phyloP scores from a whole-genome alignment of 1,140 invertebrate genomes.

The Ceratoteleas bidentatus region DNA sequence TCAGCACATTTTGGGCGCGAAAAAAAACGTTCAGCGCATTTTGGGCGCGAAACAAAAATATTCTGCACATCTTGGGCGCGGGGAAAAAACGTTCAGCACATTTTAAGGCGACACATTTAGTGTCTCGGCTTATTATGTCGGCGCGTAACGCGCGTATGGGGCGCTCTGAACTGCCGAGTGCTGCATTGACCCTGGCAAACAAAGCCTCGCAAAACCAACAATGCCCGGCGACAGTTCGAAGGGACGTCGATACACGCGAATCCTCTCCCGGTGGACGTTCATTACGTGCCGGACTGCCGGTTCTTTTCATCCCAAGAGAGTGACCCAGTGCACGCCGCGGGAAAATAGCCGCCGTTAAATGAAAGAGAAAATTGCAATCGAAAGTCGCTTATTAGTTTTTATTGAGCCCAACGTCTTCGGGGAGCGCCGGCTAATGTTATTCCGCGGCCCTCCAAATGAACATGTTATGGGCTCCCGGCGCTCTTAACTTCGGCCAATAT shows the following conservation, averaged over 20 bases:
- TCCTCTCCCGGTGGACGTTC: slow-evolving; percentile 29
- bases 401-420: slow-evolving; percentile 40
- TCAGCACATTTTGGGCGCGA: no score
- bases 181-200: slow-evolving; percentile 70
- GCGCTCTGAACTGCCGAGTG: slow-evolving; percentile 9
- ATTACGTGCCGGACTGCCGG: slow-evolving; percentile 43
- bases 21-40: no score
- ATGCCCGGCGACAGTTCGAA: slow-evolving; percentile 56
- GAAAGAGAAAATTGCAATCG: slow-evolving; percentile 65
- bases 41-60: neutral
- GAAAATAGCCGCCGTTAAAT: slow-evolving; percentile 59
- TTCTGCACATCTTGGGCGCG: neutral
- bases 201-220: slow-evolving; percentile 74
- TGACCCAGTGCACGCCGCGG: slow-evolving; percentile 42
- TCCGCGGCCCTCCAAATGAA: slow-evolving; percentile 45
- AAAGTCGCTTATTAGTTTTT: slow-evolving; percentile 66
- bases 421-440: slow-evolving; percentile 46
- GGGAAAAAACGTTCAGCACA: neutral
- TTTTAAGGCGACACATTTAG: neutral
- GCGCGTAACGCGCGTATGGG: slow-evolving; percentile 5
- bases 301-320: slow-evolving; percentile 51
- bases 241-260: slow-evolving; percentile 35
- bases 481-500: slow-evolving; percentile 47
- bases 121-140: neutral
- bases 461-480: slow-evolving; percentile 33